Evolutionary conservation across 2,113 vertebrate species (phyloP), one percentile per base, ranked within the genome.

Genomic region (Phasianus colchicus): DNA sequence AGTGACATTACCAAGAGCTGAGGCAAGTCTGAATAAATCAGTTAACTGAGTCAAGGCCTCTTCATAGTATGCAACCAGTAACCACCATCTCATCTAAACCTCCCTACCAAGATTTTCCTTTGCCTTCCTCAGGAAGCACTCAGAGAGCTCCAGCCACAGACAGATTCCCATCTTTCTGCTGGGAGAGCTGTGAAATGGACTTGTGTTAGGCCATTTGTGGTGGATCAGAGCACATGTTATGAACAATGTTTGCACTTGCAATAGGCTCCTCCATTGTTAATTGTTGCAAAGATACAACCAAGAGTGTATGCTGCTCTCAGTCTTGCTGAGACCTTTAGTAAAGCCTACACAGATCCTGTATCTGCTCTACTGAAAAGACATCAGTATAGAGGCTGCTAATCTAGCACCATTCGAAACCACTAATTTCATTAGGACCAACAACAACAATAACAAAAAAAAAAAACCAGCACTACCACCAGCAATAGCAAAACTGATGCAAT

Each of bases 1-100:
- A 47, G 38, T 64, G 69, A 66, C 27, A 24, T 83, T 87, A 87
- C 40, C 81, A 85, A 55, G 50, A 76, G 55, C 38, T 40, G 75
- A 87, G 75, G 83, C 61, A 78, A 90, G 34, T 84, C 79, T 48
- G 40, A 94, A 73, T 79, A 94, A 88, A 85, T 70, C 52, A 73
- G 47, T 89, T 71, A 89, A n/a, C n/a, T 76, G 54, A 75, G 63
- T 66, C 92, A 94, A 92, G 34, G 32, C 25, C 34, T 30, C 64
- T 87, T 76, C 77, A 45, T 43, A 50, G 16, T 8, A 29, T 83
- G 29, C 52, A 92, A 81, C 67, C 81, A 58, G 73, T 70, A 78
- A 76, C 27, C 57, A 42, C 13, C 19, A 79, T 84, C 58, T 63
- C 43, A 76, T 86, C 24, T 45, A 69, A 75, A 65, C 63, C 48